Evolutionary conservation across 2,888 invertebrate species (phyloP).

Genomic region (Podabrus alpinus): DNA sequence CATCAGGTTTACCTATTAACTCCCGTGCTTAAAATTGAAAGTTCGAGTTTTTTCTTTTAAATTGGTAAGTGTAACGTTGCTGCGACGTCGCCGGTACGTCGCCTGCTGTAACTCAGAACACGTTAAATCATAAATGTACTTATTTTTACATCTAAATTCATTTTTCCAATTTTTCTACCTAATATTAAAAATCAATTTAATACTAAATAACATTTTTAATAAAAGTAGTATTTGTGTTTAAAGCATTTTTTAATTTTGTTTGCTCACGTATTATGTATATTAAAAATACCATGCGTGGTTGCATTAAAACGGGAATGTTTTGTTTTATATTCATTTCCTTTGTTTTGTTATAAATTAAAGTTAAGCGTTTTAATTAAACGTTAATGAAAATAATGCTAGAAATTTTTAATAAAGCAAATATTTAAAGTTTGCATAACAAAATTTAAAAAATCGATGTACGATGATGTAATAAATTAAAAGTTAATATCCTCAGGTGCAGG

Average conservation of each 20-base stretch:
- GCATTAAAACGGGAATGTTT: not conserved
- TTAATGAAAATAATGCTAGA: not conserved
- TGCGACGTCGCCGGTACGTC: not conserved
- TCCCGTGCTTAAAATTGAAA: not conserved
- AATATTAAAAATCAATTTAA: not conserved
- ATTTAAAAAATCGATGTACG: not conserved
- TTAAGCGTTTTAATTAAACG: not conserved
- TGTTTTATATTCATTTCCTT: conserved; percentile 8
- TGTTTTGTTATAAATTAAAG: not conserved
- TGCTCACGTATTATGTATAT: conserved; percentile 9
- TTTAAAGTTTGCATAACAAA: not conserved
- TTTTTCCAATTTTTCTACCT: not conserved
- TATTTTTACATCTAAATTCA: not conserved
- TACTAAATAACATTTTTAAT: not conserved
- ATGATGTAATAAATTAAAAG: not conserved
- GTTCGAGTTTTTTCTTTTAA: no score
- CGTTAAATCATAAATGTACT: not conserved
- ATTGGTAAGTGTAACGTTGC: not conserved
- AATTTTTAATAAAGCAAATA: not conserved
- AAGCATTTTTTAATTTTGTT: conserved; percentile 16
- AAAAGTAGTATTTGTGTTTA: not conserved
- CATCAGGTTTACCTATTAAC: not conserved
- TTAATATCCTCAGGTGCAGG: not conserved
- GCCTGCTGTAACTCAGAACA: no score
- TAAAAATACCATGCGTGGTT: conserved; percentile 9